These are phyloP conservation scores for Molossus molossus DNA, from an alignment of 2,797 vertebrate genomes.

Conservation along the genomic window DNA sequence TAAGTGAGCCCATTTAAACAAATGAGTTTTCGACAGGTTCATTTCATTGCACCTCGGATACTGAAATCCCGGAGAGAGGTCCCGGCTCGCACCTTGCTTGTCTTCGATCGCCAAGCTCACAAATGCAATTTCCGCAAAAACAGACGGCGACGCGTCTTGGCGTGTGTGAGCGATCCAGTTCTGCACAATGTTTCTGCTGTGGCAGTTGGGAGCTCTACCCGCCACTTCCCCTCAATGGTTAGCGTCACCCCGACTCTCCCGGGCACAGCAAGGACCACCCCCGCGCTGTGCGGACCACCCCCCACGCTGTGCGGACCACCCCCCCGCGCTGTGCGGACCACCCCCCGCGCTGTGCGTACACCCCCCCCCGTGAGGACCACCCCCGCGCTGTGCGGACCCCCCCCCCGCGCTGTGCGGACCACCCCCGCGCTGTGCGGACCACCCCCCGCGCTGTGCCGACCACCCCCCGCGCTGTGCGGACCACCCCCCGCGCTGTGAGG, in stretches of 20 bases:
- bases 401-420: no score
- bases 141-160: slow-evolving; percentile 43
- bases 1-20: slow-evolving; percentile 51
- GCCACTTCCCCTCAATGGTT: slow-evolving; percentile 80
- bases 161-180: background rate
- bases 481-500: no score
- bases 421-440: no score
- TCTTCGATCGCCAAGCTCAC: background rate
- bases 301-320: no score
- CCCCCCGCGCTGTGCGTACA: no score
- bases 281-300: slow-evolving; percentile 12
- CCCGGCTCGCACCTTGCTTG: background rate
- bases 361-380: no score
- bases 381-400: no score
- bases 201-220: slow-evolving; percentile 37
- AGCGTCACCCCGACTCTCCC: slow-evolving; percentile 70
- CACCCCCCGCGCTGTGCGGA: no score
- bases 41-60: no score
- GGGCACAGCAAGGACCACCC: slow-evolving; percentile 57
- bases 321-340: no score
- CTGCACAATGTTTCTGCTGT: background rate
- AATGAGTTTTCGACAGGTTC: background rate
- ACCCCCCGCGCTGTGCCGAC: no score
- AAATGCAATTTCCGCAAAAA: slow-evolving; percentile 45
- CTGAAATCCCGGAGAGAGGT: slow-evolving; percentile 3